Evolutionary conservation across 2,797 vertebrate species (phyloP), one percentile per base, ranked within the genome.

Genomic region (Kryptopterus vitreolus): DNA sequence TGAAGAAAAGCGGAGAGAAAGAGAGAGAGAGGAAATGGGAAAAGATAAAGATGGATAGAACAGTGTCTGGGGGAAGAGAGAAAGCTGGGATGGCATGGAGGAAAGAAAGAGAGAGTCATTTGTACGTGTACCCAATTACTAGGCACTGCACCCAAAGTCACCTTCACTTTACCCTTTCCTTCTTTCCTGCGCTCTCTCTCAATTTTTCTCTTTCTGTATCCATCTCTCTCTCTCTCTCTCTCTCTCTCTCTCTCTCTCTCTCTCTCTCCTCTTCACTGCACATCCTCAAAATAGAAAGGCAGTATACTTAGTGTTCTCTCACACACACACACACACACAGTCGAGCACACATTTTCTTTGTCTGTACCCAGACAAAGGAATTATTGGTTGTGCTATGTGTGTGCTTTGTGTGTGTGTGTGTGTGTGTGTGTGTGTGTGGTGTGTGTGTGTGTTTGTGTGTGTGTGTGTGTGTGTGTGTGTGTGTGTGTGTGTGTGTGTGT

Each of bases 81-180:
- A 66, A 72, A 80, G 50, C 85, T 87, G 87, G 88, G 84, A 86
- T 84, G 76, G 85, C 61, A 62, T 87, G 88, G 86, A 89, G 87
- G 84, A 85, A 89, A 87, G 88, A 88, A 82, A 85, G 88, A 89
- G 89, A 89, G 90, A 91, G 86, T 87, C 85, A 90, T 93, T 89
- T 92, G 90, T 92, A 90, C 93, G 91, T 93, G 90, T 93, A 92
- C 91, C 91, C 91, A 93, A 93, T 93, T 93, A 93, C 91, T 88
- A 90, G 87, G 91, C 90, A 86, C 89, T 87, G 50, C 89, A 90
- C 89, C 89, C 92, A 92, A 93, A 93, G 92, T 93, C 93, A 93
- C 92, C 92, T 94, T 92, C 87, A 84, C 74, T 78, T 81, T 74
- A 81, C 69, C 83, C 71, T 70, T 4, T 75, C 38, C 35, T 29